These are phyloP conservation scores for Germaria angustata DNA, from an alignment of 2,888 invertebrate species.

Conservation along the genomic window DNA sequence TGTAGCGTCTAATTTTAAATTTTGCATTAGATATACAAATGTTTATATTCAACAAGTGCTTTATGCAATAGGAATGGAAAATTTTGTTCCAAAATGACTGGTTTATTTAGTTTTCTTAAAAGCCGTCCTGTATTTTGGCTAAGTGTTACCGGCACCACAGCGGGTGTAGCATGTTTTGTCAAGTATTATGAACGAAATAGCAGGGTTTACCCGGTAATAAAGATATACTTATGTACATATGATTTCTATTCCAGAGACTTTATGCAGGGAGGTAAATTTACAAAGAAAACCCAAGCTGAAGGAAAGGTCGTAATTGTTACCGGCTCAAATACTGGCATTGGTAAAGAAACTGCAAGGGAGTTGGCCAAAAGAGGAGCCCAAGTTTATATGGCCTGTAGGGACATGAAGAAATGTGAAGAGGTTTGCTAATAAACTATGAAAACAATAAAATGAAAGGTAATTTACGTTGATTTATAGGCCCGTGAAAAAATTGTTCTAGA, in stretches of 20 bases:
- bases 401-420: constrained; percentile 88
- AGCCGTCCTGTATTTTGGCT: constrained; percentile 74
- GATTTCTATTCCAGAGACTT: constrained; percentile 72
- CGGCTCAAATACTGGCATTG: constrained; percentile 91
- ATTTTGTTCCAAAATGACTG: constrained; percentile 48
- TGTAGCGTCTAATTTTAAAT: too few species aligned
- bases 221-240: not conserved
- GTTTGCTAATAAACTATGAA: constrained; percentile 61
- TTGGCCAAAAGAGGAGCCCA: constrained; percentile 88
- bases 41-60: too few species aligned
- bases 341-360: constrained; percentile 86
- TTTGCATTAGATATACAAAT: too few species aligned
- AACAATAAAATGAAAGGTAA: not conserved
- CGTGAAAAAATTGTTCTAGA: constrained; percentile 87
- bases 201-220: not conserved
- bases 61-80: too few species aligned
- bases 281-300: constrained; percentile 81
- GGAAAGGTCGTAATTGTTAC: constrained; percentile 87
- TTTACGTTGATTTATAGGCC: constrained; percentile 73
- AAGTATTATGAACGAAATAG: constrained; percentile 72
- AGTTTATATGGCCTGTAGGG: constrained; percentile 92
- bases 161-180: constrained; percentile 75
- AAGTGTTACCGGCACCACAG: constrained; percentile 74
- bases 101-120: constrained; percentile 75
- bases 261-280: constrained; percentile 83